Evolutionary conservation across 2,888 invertebrate genomes (phyloP), one percentile per base, ranked within the genome.

Genomic region (Tinea pellionella): DNA sequence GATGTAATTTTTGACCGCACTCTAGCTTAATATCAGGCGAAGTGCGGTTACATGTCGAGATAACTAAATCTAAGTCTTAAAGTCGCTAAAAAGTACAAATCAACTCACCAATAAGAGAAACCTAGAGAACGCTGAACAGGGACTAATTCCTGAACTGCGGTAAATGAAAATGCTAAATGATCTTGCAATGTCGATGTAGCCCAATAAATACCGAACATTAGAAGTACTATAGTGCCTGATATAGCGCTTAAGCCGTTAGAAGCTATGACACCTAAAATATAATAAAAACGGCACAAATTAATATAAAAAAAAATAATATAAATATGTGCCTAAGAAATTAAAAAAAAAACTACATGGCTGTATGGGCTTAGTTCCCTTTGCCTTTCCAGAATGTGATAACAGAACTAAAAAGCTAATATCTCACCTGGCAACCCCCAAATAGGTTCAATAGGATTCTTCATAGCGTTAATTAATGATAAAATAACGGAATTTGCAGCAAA

Each of bases 181-280:
- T 70, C 64, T 13, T 69, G 72, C 41, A 84, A 62, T 0, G 78
- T 77, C 0, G 85, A 80, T 0, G 69, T 62, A 0, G 72, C 67
- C 76, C 78, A 88, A 65, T 85, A 83, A 15, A 84, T 72, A 0
- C 88, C 88, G 58, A 84, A 88, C 65, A 78, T 65, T 12, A 88
- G 61, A 61, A 88, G 65, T 0, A 71, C 70, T 0, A 66, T 62
- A 0, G 74, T 0, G 0, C 82, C 84, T 0, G 78, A 62, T 0
- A 72, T 30, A 0, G 75, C 69, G 0, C 80, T 69, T 0, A 69
- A 64, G 12, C 73, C 67, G 59, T 87, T 87, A 0, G 69, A 63
- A 74, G 75, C 81, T 0, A 84, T 69, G 62, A 85, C 85, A 41
- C 87, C 87, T 87, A 68, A 2, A 67, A 64, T n/a, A n/a, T n/a